Percentiles rank a stretch among this genome's conserved stretches.
Evolutionary conservation across 1,140 invertebrate genomes (phyloP).

Genomic region (Drosophila bocki): DNA sequence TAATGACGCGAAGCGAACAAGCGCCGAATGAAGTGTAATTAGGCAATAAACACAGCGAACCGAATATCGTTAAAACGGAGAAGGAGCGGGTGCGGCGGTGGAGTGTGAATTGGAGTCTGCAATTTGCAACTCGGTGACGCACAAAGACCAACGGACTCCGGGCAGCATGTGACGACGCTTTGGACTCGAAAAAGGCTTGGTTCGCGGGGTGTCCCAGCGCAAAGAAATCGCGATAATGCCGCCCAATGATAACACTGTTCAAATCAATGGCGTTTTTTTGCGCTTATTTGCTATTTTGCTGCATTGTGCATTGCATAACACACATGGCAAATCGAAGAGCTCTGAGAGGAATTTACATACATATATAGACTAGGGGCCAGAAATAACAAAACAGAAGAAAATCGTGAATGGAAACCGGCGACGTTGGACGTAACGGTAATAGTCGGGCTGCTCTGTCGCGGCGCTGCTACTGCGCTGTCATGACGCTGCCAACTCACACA

Average conservation of each 20-base stretch:
- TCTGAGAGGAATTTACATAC: slow-evolving; percentile 35
- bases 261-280: slow-evolving; percentile 32
- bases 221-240: slow-evolving; percentile 23
- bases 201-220: slow-evolving; percentile 18
- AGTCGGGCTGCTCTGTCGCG: slow-evolving; percentile 23
- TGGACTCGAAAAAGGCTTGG: slow-evolving; percentile 12
- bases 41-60: slow-evolving; percentile 59
- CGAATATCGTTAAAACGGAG: neutral
- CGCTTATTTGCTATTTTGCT: slow-evolving; percentile 17
- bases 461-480: slow-evolving; percentile 33
- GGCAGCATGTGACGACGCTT: slow-evolving; percentile 56
- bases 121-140: slow-evolving; percentile 50
- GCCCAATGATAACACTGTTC: slow-evolving; percentile 19
- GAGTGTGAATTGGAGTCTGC: slow-evolving; percentile 31
- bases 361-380: slow-evolving; percentile 13
- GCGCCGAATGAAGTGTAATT: slow-evolving; percentile 56
- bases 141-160: slow-evolving; percentile 56
- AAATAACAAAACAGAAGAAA: slow-evolving; percentile 48
- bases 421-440: slow-evolving; percentile 40
- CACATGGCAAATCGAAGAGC: slow-evolving; percentile 38
- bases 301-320: slow-evolving; percentile 56
- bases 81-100: neutral
- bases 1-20: slow-evolving; percentile 38
- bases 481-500: slow-evolving; percentile 35
- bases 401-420: slow-evolving; percentile 58